Conservation (phyloP, 2,113 vertebrate genomes). For the Triplophysa dalaica region DNA sequence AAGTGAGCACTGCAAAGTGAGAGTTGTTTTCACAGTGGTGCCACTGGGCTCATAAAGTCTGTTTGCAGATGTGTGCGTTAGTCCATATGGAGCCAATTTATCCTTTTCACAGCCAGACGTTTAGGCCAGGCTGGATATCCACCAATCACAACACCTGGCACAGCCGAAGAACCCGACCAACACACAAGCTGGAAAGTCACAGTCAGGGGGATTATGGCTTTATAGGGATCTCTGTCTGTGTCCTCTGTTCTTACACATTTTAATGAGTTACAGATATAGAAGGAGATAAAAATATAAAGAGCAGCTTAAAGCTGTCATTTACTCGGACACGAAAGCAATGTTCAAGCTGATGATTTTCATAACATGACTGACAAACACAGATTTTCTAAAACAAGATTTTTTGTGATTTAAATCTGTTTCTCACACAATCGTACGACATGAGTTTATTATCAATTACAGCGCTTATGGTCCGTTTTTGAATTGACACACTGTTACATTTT, state of each 20-base stretch:
- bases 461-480: too few species aligned
- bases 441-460: too few species aligned
- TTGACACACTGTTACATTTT: too few species aligned
- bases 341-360: neutral
- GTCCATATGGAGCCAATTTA: slow-evolving; percentile 69
- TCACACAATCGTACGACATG: too few species aligned
- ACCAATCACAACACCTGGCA: slow-evolving; percentile 53
- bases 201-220: slow-evolving; percentile 20
- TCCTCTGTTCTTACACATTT: neutral
- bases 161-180: slow-evolving; percentile 59
- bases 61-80: slow-evolving; percentile 55
- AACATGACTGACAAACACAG: neutral
- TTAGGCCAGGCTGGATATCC: slow-evolving; percentile 22
- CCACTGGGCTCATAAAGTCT: slow-evolving; percentile 39
- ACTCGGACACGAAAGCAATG: too few species aligned
- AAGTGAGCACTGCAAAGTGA: neutral
- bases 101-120: slow-evolving; percentile 44
- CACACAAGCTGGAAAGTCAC: slow-evolving; percentile 60
- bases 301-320: too few species aligned
- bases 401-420: too few species aligned
- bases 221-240: slow-evolving; percentile 1
- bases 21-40: slow-evolving; percentile 37
- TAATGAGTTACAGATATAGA: neutral
- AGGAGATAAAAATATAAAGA: too few species aligned
- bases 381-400: too few species aligned